These are phyloP conservation scores for Xanthorhoe designata DNA, from an alignment of 2,888 invertebrate species.

Conservation along the genomic window DNA sequence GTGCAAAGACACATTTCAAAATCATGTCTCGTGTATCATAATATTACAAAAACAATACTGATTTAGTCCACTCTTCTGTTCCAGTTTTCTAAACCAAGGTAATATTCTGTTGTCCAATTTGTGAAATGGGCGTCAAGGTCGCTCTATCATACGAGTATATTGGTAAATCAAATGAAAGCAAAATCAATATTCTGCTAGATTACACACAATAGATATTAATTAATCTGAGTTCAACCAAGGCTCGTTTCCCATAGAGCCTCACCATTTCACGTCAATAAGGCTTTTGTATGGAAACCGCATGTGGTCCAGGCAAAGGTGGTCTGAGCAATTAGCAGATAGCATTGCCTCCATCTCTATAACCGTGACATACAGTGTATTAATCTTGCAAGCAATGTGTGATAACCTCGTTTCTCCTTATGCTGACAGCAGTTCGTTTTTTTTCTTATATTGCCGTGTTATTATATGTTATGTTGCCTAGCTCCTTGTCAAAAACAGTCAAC, in stretches of 20 bases:
- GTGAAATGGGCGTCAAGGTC: not conserved
- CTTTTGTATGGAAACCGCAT: conserved; percentile 74
- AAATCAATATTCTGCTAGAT: conserved; percentile 12
- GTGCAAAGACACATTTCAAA: no score
- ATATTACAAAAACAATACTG: no score
- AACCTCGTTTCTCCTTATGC: no score
- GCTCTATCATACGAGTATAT: no score
- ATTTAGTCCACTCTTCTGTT: no score
- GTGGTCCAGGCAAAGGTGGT: conserved; percentile 68
- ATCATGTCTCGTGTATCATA: no score
- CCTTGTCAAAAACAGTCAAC: no score
- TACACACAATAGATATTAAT: conserved; percentile 49
- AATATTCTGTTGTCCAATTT: no score
- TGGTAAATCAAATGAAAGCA: not conserved
- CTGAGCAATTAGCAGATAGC: conserved; percentile 75
- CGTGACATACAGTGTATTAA: conserved; percentile 38
- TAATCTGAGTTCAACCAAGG: conserved; percentile 55
- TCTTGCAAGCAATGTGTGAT: not conserved
- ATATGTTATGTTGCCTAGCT: no score
- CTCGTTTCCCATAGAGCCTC: conserved; percentile 59
- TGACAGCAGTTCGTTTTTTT: no score
- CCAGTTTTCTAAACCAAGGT: no score
- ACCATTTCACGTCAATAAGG: conserved; percentile 68
- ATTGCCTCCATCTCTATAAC: conserved; percentile 53
- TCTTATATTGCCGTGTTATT: no score